Evolutionary conservation across 2,888 invertebrate species (phyloP).

Genomic region (Ophonus ardosiacus): DNA sequence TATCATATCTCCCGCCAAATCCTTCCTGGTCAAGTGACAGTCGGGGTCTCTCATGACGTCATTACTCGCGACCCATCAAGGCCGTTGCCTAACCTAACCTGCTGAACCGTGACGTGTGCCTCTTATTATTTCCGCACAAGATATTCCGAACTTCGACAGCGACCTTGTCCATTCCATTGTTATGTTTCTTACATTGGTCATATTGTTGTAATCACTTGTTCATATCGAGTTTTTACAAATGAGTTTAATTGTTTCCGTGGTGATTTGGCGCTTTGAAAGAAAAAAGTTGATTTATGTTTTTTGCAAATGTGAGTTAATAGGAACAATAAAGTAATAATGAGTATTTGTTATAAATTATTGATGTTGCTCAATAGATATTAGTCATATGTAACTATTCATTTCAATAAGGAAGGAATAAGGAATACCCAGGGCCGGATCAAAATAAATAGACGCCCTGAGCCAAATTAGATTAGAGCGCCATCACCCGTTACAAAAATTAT

Average conservation of each 20-base stretch:
- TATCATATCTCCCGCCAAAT: background rate
- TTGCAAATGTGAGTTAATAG: background rate
- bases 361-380: too few species aligned
- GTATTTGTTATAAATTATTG: background rate
- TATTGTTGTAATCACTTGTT: background rate
- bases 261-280: background rate
- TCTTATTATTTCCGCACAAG: conserved; percentile 10
- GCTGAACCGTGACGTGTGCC: conserved; percentile 17
- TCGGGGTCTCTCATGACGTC: conserved; percentile 1
- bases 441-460: too few species aligned
- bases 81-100: background rate
- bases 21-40: background rate
- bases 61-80: conserved; percentile 1
- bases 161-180: background rate
- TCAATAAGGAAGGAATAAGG: too few species aligned
- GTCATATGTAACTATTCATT: too few species aligned
- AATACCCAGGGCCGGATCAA: too few species aligned
- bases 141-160: background rate
- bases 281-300: background rate
- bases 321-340: background rate
- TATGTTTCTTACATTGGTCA: background rate
- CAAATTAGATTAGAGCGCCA: too few species aligned
- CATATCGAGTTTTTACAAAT: background rate
- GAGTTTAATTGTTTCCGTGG: background rate
- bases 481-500: too few species aligned